Percentiles rank a stretch among this genome's conserved stretches.
Conservation (phyloP, 2,888 invertebrate genomes). For the Leptopterna dolabrata region DNA sequence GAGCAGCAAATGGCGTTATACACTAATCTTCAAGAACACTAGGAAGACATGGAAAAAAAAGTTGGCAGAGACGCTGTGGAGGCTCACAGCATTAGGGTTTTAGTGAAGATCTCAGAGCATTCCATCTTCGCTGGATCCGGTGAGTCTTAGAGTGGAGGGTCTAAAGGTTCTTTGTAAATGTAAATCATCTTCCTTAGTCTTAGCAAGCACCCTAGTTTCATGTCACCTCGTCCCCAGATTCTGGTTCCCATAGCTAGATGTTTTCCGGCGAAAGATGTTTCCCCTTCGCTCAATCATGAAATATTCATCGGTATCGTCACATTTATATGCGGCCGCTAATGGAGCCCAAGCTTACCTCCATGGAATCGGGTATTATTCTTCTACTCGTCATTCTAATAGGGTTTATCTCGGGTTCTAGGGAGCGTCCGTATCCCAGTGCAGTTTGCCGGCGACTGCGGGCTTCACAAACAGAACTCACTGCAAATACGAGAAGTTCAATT, state of each 20-base stretch:
- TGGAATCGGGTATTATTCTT: slow-evolving; percentile 6
- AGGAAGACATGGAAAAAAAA: neutral
- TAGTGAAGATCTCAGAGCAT: slow-evolving; percentile 5
- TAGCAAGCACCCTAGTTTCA: slow-evolving; percentile 20
- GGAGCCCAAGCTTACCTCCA: neutral
- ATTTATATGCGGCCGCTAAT: slow-evolving; percentile 27
- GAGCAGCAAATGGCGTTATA: neutral
- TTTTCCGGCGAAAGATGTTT: slow-evolving; percentile 5
- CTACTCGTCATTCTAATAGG: slow-evolving; percentile 21
- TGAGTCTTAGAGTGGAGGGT: neutral
- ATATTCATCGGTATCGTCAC: slow-evolving; percentile 32
- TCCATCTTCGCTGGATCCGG: neutral
- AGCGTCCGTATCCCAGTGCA: neutral
- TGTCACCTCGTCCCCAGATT: neutral
- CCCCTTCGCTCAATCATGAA: slow-evolving; percentile 20
- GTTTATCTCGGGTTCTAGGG: neutral
- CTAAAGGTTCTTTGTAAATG: slow-evolving; percentile 17
- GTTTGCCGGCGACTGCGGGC: neutral
- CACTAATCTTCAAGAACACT: neutral
- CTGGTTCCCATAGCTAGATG: neutral
- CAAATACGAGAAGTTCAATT: too few relatives aligned
- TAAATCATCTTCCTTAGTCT: slow-evolving; percentile 15
- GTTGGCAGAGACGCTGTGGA: neutral
- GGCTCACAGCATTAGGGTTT: neutral
- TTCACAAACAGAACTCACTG: too few relatives aligned